Evolutionary conservation across 2,797 vertebrate genomes (phyloP).

Genomic region (Sebastes miniatus): DNA sequence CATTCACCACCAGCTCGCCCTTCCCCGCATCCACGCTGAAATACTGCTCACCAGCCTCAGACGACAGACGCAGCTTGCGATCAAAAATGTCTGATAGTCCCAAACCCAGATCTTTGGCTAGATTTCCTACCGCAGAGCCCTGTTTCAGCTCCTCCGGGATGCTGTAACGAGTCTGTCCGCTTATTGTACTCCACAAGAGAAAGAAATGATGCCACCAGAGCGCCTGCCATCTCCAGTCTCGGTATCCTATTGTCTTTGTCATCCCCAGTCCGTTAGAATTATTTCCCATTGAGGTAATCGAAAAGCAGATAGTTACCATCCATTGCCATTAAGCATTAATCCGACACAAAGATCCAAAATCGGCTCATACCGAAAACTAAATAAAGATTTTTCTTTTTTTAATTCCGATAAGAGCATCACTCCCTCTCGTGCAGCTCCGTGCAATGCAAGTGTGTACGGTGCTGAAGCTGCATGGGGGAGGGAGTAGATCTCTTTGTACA

Average conservation of each 20-base stretch:
- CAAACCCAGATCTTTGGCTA: constrained; percentile 55
- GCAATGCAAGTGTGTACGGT: constrained; percentile 19
- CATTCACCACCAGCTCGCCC: constrained; percentile 77
- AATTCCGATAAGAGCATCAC: constrained; percentile 1
- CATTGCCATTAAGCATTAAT: neutral
- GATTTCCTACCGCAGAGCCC: constrained; percentile 83
- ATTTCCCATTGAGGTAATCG: constrained; percentile 17
- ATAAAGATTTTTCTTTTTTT: neutral
- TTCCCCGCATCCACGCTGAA: constrained; percentile 74
- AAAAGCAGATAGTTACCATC: neutral
- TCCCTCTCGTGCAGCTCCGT: constrained; percentile 38
- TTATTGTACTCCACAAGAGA: constrained; percentile 53
- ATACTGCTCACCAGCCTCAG: constrained; percentile 74
- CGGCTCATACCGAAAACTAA: neutral
- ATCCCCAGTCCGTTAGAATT: constrained; percentile 20
- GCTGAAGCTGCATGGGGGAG: constrained; percentile 40
- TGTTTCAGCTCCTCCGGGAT: constrained; percentile 78
- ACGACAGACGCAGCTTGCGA: constrained; percentile 60
- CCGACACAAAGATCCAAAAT: neutral
- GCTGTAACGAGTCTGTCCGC: constrained; percentile 70
- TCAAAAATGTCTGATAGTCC: constrained; percentile 56
- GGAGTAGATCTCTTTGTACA: constrained; percentile 72
- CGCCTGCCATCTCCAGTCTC: constrained; percentile 61
- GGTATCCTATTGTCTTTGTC: constrained; percentile 50
- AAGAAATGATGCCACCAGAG: constrained; percentile 64